These are phyloP conservation scores for Ecliptopera silaceata DNA, from an alignment of 2,888 invertebrate species.

Conservation along the genomic window DNA sequence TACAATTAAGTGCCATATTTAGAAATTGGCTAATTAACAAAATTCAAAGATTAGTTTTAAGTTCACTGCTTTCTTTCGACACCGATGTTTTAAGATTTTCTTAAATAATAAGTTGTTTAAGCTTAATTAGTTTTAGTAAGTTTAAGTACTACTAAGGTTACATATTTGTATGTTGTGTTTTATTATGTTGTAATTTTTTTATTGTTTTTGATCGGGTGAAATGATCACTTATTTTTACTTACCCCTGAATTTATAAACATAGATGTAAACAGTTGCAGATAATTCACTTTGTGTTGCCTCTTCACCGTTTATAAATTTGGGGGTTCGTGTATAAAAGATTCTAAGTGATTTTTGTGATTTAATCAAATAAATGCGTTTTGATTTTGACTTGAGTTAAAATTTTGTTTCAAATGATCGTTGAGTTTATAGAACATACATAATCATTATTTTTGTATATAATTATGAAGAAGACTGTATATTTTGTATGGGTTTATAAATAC, in stretches of 20 bases:
- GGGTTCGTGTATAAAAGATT: no score
- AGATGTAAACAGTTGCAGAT: no score
- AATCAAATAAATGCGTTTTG: no score
- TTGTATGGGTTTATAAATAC: conserved; percentile 56
- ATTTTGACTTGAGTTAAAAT: not conserved
- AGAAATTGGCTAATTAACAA: conserved; percentile 27
- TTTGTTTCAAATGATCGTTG: not conserved
- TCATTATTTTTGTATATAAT: conserved; percentile 61
- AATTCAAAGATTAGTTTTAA: conserved; percentile 33
- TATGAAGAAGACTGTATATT: conserved; percentile 77
- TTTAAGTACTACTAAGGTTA: no score
- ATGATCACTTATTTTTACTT: no score
- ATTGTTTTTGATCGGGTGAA: no score
- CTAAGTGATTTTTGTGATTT: no score
- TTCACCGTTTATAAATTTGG: no score
- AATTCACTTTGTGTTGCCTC: no score
- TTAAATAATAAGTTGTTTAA: not conserved
- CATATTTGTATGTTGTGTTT: not conserved
- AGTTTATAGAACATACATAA: conserved; percentile 5
- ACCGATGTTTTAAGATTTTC: not conserved
- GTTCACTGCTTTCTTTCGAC: not conserved
- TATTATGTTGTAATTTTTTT: not conserved
- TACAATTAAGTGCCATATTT: conserved; percentile 31
- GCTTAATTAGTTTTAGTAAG: conserved; percentile 5
- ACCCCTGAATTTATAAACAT: no score